Conservation (phyloP, 2,888 invertebrate genomes). For the Rhimphoctona megacephalus region DNA sequence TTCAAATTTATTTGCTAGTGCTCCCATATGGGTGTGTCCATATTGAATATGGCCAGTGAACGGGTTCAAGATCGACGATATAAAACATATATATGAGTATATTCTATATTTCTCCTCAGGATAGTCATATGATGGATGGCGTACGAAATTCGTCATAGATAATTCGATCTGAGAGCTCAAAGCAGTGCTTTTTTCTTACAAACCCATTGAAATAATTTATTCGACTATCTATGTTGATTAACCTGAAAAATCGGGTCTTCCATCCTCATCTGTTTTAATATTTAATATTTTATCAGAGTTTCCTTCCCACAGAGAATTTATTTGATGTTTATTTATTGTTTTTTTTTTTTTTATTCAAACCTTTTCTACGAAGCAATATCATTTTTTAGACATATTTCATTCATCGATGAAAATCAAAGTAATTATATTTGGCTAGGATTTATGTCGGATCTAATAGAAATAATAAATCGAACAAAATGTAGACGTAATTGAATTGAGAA, state of each 20-base stretch:
- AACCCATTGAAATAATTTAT: neutral
- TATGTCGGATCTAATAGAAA: neutral
- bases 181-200: neutral
- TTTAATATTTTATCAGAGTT: neutral
- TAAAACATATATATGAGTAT: slow-evolving; percentile 30
- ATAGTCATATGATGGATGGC: slow-evolving; percentile 54
- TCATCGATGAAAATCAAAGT: neutral
- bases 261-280: neutral
- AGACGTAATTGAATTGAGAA: slow-evolving; percentile 18
- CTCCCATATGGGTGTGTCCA: slow-evolving; percentile 4
- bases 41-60: neutral
- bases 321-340: neutral
- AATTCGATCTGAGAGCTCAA: slow-evolving; percentile 43
- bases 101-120: neutral
- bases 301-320: neutral
- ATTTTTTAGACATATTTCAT: slow-evolving; percentile 3
- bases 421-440: slow-evolving; percentile 6
- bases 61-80: slow-evolving; percentile 39
- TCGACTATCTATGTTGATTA: neutral
- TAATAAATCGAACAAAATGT: slow-evolving; percentile 23
- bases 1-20: slow-evolving; percentile 13
- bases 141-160: slow-evolving; percentile 49
- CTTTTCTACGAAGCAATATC: neutral
- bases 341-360: neutral
- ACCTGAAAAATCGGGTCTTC: neutral